Evolutionary conservation across 2,113 vertebrate genomes (phyloP), one percentile per base, ranked within the genome.

Genomic region (Sorex araneus): DNA sequence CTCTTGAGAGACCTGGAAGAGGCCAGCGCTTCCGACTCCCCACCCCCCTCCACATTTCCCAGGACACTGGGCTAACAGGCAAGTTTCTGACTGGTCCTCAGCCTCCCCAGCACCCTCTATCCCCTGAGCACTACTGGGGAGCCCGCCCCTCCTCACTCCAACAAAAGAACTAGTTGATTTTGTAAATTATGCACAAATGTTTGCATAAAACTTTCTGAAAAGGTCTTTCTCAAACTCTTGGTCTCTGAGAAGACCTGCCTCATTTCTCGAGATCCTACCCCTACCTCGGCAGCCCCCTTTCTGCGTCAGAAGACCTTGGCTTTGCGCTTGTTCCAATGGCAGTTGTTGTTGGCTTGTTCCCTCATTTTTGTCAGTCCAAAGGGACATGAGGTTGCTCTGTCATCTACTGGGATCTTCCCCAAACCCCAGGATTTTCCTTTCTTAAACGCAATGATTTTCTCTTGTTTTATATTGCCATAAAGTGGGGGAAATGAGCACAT

Each of bases 211-310:
- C 7, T 60, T 60, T 19, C 18, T 60, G 4, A 19, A 60, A 60
- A 50, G 6, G 57, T 60, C 57, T 23, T 19, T 7, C 57, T 60
- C 57, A 23, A 60, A 4, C 57, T 60, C 71, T 45, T 21, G 2
- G 32, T 50, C 30, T 73, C 80, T 12, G 11, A 57, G 40, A 64
- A 40, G 32, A 27, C 30, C 3, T 9, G 10, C 9, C 28, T 3
- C 18, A 0, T 4, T 45, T 36, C 32, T 8, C 0, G 2, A 63
- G 34, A 9, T 2, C n/a, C 19, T 40, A 13, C 8, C 19, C 28
- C 50, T 3, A 1, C 50, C n/a, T 47, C 23, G 3, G 23, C 6
- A 8, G 3, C n/a, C 23, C 3, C 27, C 2, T 12, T 36, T 43
- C 80, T 36, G 60, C 34, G 34, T 36, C 19, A 28, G 36, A 63